Base-by-base conservation (phyloP, 37 sponge, comb jelly and placozoan genomes). In the Aphrocallistes beatrix region DNA sequence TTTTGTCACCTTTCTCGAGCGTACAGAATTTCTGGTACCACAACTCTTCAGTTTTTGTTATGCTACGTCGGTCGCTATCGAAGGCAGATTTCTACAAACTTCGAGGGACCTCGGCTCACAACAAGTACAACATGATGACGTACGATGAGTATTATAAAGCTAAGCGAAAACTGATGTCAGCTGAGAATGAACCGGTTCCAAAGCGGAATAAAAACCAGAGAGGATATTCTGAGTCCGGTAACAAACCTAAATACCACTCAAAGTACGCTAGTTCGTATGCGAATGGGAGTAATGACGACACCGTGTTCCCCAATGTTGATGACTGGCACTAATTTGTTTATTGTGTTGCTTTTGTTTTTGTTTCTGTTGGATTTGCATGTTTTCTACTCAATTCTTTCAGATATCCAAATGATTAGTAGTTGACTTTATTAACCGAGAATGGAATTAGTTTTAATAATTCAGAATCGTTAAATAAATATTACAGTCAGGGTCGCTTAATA, bases 231-330 rank as follows among this genome's bases (percentile, higher is more conserved):
- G n/a, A n/a, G n/a, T 3, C 75, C 3, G 75, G 25, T 60, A 19
- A 60, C n/a, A 60, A 60, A 60, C 75, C 75, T 60, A 60, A 60
- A 28, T 60, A 32, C 34, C 75, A 60, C 21, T 60, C 75, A 25
- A 60, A 60, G 17, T 60, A 60, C 21, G 10, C 75, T 3, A 30
- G 10, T 32, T 13, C 13, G 17, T 47, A 13, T 21, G 17, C 17
- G 13, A 47, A 47, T 17, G 75, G 17, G 10, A 60, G n/a, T 13
- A 28, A 13, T 30, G 34, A 21, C 6, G 28, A 60, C 1, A 60
- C 75, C 3, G 8, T 60, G 34, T 60, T 60, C 34, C 75, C 75
- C 3, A 60, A 60, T 60, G 75, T 60, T 60, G 75, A 60, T 60
- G 75, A 60, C 34, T 60, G 75, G 75, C 28, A 60, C n/a, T 28